These are phyloP conservation scores for Pteruthius melanotis DNA, from an alignment of 2,113 vertebrate species.

Conservation along the genomic window DNA sequence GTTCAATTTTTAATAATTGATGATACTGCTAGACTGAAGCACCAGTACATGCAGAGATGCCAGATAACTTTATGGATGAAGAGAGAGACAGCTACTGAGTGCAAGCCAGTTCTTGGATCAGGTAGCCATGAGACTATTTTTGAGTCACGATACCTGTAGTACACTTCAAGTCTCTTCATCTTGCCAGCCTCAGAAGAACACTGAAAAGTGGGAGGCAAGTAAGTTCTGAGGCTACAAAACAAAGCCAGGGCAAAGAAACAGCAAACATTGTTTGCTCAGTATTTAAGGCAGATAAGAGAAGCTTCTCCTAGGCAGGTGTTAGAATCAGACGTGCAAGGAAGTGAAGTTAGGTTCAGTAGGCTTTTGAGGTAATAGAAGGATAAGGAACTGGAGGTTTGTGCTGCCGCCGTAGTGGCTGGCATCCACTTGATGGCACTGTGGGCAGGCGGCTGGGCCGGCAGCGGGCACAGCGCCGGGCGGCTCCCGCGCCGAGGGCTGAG, in stretches of 20 bases:
- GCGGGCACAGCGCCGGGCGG: rapidly evolving
- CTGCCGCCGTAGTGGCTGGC: neutral
- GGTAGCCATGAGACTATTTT: neutral
- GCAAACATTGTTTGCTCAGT: neutral
- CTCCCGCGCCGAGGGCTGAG: rapidly evolving
- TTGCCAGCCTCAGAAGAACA: neutral
- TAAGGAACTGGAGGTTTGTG: rapidly evolving
- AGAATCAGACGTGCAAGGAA: too few relatives aligned
- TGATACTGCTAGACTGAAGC: neutral
- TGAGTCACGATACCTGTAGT: neutral
- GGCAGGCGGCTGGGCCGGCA: neutral
- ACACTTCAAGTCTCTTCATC: neutral
- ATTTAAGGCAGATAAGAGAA: neutral
- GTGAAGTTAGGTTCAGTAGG: rapidly evolving
- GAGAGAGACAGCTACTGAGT: neutral
- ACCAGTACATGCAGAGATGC: neutral
- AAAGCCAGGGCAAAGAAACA: neutral
- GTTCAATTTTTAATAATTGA: neutral
- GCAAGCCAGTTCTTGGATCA: neutral
- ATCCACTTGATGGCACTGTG: constrained; percentile 43
- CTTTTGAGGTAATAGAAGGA: rapidly evolving
- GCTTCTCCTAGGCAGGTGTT: neutral
- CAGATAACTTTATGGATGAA: neutral
- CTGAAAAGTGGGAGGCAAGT: neutral
- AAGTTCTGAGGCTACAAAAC: neutral